phyloP scores from a whole-genome alignment of 2,113 vertebrate species.

The Leptobrachium ailaonicum region DNA sequence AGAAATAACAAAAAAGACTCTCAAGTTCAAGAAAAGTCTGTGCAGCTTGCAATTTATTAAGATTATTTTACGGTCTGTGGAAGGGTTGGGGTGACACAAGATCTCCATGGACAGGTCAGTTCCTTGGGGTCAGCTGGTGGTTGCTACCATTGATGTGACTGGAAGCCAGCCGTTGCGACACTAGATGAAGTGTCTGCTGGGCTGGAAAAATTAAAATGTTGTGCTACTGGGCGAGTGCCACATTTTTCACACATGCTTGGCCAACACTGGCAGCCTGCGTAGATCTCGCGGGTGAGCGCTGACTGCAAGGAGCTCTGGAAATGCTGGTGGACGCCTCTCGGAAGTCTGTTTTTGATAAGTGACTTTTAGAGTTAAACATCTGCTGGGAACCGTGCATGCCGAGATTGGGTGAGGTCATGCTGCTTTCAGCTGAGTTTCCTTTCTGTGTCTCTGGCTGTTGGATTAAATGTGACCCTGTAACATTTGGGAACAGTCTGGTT shows the following conservation, averaged over 20 bases:
- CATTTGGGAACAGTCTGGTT: conserved; percentile 60
- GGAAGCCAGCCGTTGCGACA: conserved; percentile 27
- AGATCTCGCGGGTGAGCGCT: conserved; percentile 46
- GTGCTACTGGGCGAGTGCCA: neutral
- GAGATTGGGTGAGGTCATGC: conserved; percentile 67
- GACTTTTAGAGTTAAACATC: conserved; percentile 62
- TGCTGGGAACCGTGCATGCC: conserved; percentile 65
- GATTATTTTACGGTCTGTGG: too few relatives aligned
- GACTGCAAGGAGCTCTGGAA: conserved; percentile 56
- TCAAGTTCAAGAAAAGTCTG: too few relatives aligned
- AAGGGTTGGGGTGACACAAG: too few relatives aligned
- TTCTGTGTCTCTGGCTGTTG: conserved; percentile 59
- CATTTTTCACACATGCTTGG: conserved; percentile 26
- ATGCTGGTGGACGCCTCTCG: conserved; percentile 57
- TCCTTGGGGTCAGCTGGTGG: conserved; percentile 55
- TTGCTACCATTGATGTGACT: conserved; percentile 51
- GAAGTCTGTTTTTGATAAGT: conserved; percentile 70
- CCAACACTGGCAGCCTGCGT: conserved; percentile 49
- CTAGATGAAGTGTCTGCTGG: conserved; percentile 29
- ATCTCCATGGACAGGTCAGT: neutral
- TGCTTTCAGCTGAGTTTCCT: conserved; percentile 62
- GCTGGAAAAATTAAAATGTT: too few relatives aligned
- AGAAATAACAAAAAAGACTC: too few relatives aligned
- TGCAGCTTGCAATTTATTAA: too few relatives aligned
- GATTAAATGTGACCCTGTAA: conserved; percentile 56